Conservation (phyloP, 2,797 vertebrate species). For the Hylomyscus alleni region DNA sequence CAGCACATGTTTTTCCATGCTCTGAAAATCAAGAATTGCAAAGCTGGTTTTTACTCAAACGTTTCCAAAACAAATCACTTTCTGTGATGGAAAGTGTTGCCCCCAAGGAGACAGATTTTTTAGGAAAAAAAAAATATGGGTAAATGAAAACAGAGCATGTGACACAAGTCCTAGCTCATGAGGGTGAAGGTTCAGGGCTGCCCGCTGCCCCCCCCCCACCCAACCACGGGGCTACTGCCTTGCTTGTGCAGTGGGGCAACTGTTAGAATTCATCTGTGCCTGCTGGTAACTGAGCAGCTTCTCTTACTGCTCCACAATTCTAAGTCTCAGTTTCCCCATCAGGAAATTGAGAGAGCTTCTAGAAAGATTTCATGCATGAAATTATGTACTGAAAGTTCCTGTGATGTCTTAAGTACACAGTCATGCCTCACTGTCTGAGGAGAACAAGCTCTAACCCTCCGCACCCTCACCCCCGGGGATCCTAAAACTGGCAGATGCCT, state of each 20-base stretch:
- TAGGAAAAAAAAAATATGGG: constrained; percentile 64
- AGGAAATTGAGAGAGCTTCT: constrained; percentile 4
- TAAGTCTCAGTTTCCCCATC: neutral
- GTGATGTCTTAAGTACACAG: neutral
- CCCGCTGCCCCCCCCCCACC: rapidly evolving
- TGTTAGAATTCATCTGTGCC: neutral
- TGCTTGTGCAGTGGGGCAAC: rapidly evolving
- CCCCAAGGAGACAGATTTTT: constrained; percentile 70
- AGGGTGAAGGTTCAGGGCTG: neutral
- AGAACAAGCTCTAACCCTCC: neutral
- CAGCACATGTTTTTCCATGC: constrained; percentile 77
- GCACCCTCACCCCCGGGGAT: neutral
- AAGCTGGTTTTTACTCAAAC: constrained; percentile 73
- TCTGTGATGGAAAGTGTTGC: constrained; percentile 75
- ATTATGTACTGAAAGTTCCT: neutral
- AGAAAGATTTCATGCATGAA: neutral
- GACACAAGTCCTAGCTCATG: neutral
- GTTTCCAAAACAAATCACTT: constrained; percentile 82
- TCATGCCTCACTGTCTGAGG: neutral
- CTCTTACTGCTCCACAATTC: neutral
- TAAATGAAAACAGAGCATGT: constrained; percentile 53
- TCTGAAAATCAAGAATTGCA: constrained; percentile 70
- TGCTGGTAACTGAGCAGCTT: too few species aligned
- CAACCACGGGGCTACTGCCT: neutral
- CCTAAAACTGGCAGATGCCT: neutral